Conservation (phyloP, 2,888 invertebrate genomes). For the Drosophila mimetica region DNA sequence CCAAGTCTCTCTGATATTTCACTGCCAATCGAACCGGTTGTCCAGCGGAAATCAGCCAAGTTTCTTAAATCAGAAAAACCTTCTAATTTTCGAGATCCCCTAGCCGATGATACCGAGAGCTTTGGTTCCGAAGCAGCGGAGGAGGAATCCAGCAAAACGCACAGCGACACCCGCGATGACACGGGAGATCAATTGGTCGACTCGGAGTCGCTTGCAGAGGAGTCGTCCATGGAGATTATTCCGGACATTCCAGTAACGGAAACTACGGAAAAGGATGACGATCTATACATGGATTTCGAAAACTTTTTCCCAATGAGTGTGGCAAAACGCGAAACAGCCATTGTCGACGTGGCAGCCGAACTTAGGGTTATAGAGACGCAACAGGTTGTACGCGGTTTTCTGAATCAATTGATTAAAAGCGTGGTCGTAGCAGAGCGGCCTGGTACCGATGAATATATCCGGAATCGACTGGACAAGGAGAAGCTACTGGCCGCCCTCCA, state of each 20-base stretch:
- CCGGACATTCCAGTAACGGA: background rate
- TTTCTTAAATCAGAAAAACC: background rate
- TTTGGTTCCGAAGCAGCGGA: background rate
- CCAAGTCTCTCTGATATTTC: constrained; percentile 16
- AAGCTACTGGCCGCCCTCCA: constrained; percentile 28
- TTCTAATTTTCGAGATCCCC: too few species aligned
- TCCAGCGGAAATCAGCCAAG: background rate
- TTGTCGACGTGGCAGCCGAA: background rate
- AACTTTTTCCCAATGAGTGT: background rate
- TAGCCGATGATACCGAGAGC: background rate
- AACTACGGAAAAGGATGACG: too few species aligned
- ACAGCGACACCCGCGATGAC: background rate
- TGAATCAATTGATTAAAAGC: background rate
- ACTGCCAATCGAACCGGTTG: background rate
- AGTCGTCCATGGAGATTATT: background rate
- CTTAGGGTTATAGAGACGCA: background rate
- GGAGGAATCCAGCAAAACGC: background rate
- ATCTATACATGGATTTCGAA: background rate
- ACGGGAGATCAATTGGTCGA: background rate
- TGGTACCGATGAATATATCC: background rate
- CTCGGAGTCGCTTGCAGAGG: background rate
- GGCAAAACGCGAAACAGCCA: background rate
- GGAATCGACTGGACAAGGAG: constrained; percentile 60
- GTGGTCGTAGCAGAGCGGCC: background rate
- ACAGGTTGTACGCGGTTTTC: background rate